Conservation (phyloP, 2,113 vertebrate genomes). For the Cochlearius cochlearius region DNA sequence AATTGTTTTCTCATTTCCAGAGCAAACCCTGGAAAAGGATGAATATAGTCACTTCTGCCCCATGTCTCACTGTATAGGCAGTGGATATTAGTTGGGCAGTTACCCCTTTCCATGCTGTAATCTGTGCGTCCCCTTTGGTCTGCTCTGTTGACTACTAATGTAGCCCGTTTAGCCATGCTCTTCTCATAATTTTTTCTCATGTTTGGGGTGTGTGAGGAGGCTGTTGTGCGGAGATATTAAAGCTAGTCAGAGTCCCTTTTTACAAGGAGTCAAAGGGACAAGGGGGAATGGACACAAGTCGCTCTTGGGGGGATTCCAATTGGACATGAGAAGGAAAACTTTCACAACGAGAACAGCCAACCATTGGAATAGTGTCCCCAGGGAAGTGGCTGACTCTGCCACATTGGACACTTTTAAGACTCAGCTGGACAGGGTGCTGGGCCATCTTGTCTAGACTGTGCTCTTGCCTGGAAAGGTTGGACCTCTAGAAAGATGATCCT, state of each 20-base stretch:
- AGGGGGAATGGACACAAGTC: too few relatives aligned
- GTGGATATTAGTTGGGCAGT: not conserved
- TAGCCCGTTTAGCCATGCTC: not conserved
- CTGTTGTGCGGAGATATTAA: not conserved
- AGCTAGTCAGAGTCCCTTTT: not conserved
- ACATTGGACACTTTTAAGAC: too few relatives aligned
- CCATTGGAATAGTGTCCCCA: too few relatives aligned
- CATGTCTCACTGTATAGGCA: fast-evolving
- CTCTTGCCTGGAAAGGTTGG: too few relatives aligned
- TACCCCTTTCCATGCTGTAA: not conserved
- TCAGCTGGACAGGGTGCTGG: too few relatives aligned
- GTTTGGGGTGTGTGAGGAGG: not conserved
- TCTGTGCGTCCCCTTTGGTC: not conserved
- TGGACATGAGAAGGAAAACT: too few relatives aligned
- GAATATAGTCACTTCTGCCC: not conserved
- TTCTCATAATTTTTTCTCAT: not conserved
- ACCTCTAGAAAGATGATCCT: too few relatives aligned
- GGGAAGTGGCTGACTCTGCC: too few relatives aligned
- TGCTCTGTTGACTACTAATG: not conserved
- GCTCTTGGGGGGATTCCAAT: too few relatives aligned
- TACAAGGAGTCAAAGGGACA: too few relatives aligned
- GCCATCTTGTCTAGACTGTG: too few relatives aligned
- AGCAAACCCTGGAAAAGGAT: not conserved
- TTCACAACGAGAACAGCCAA: too few relatives aligned
- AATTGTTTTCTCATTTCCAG: not conserved